Evolutionary conservation across 2,888 invertebrate genomes (phyloP).

Genomic region (Harpalus rufipes): DNA sequence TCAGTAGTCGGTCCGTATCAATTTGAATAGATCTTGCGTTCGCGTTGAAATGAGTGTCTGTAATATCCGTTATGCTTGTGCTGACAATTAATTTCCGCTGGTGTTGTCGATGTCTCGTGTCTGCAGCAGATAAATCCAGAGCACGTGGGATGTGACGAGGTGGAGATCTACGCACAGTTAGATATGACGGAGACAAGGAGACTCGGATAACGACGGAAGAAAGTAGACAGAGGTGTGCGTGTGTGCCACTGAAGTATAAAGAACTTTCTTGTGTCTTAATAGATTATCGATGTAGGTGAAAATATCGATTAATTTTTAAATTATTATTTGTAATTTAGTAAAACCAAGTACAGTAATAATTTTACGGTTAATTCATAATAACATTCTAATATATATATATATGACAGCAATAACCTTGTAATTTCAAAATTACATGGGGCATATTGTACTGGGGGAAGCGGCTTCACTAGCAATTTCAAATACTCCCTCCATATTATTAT

Average conservation of each 20-base stretch:
- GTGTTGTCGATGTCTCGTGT: constrained; percentile 32
- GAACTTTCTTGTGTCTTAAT: too few relatives aligned
- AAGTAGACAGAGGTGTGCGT: neutral
- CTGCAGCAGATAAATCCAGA: constrained; percentile 29
- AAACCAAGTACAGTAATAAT: too few relatives aligned
- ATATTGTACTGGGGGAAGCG: too few relatives aligned
- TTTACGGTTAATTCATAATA: too few relatives aligned
- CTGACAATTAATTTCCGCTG: constrained; percentile 48
- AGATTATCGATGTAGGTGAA: too few relatives aligned
- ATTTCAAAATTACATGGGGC: too few relatives aligned
- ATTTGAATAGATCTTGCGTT: neutral
- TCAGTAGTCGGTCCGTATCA: constrained; percentile 21
- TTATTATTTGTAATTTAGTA: too few relatives aligned
- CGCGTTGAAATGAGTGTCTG: constrained; percentile 2
- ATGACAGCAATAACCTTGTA: too few relatives aligned
- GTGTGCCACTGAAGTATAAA: too few relatives aligned
- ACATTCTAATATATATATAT: neutral
- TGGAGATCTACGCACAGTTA: constrained; percentile 1
- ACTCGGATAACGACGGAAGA: neutral
- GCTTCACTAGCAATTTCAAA: too few relatives aligned
- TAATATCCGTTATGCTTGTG: constrained; percentile 32
- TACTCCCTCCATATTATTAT: too few relatives aligned
- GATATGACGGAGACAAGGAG: constrained; percentile 4
- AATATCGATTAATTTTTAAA: too few relatives aligned
- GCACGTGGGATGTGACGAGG: constrained; percentile 19